phyloP scores from a whole-genome alignment of 2,888 invertebrate species.

The Conchocele bisecta region DNA sequence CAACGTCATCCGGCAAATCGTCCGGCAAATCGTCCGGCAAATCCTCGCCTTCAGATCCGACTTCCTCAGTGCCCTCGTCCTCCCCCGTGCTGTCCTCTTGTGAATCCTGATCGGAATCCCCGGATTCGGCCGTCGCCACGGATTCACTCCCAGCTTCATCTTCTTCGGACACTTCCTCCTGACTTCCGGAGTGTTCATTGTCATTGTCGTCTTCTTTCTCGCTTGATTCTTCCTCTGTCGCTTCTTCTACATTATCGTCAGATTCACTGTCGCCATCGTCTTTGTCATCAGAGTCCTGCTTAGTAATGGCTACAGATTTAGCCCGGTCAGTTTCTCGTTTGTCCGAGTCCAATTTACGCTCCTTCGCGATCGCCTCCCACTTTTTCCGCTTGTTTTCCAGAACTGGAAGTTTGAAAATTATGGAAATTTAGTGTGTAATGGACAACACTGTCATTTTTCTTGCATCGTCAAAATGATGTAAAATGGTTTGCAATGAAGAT shows the following conservation, averaged over 20 bases:
- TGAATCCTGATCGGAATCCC: neutral
- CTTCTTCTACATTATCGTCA: conserved; percentile 6
- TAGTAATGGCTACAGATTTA: neutral
- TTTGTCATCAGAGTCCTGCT: conserved; percentile 42
- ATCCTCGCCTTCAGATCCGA: neutral
- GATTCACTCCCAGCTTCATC: neutral
- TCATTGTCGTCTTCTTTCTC: conserved; percentile 3
- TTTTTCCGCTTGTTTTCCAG: conserved; percentile 49
- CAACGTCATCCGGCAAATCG: conserved; percentile 51
- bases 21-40: conserved; percentile 32
- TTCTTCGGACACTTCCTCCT: conserved; percentile 1
- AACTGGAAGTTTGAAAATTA: too few relatives aligned
- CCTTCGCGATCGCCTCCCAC: conserved; percentile 18
- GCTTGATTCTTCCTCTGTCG: neutral
- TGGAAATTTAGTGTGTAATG: too few relatives aligned
- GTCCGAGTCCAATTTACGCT: neutral
- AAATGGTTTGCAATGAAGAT: too few relatives aligned
- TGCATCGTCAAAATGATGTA: too few relatives aligned
- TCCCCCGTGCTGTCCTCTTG: neutral
- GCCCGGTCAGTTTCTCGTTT: neutral
- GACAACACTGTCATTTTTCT: too few relatives aligned
- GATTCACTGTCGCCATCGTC: conserved; percentile 25
- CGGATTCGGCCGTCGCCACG: too few relatives aligned
- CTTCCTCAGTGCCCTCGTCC: neutral
- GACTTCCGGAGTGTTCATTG: too few relatives aligned